Evolutionary conservation across 1,140 invertebrate species (phyloP).

Genomic region (Oedothorax gibbosus): DNA sequence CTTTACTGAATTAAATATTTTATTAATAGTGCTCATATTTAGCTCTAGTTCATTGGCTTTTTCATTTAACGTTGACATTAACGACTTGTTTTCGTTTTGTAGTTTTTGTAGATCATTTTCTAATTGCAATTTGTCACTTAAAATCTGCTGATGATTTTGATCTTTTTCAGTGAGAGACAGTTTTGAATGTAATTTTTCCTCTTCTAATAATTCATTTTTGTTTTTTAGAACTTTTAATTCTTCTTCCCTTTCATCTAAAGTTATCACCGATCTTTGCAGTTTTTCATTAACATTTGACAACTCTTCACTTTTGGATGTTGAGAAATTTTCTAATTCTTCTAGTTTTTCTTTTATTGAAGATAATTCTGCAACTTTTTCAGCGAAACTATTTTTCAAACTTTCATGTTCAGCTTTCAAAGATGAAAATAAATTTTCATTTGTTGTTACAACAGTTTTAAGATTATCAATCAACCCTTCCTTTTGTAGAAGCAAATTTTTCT

Average conservation of each 20-base stretch:
- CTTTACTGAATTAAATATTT: conserved; percentile 1
- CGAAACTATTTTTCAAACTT: background rate
- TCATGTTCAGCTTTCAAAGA: background rate
- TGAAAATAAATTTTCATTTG: background rate
- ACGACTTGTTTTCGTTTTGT: background rate
- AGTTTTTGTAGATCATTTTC: conserved; percentile 10
- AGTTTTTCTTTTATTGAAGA: background rate
- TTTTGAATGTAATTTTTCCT: conserved; percentile 18
- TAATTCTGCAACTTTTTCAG: background rate
- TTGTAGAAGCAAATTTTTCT: too few species aligned
- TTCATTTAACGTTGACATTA: background rate
- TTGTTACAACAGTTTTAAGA: too few species aligned
- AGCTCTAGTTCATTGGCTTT: background rate
- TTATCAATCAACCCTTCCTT: too few species aligned
- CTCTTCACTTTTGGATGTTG: background rate
- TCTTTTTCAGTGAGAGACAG: conserved; percentile 24
- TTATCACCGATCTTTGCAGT: background rate
- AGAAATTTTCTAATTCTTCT: background rate
- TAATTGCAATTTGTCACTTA: conserved; percentile 12
- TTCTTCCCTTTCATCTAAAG: background rate
- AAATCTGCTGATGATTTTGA: background rate
- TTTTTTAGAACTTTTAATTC: conserved; percentile 9
- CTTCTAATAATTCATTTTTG: conserved; percentile 23
- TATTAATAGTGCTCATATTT: background rate
- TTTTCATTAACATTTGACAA: background rate